Conservation (phyloP, 1,140 invertebrate genomes). For the Drosophila murphyi region DNA sequence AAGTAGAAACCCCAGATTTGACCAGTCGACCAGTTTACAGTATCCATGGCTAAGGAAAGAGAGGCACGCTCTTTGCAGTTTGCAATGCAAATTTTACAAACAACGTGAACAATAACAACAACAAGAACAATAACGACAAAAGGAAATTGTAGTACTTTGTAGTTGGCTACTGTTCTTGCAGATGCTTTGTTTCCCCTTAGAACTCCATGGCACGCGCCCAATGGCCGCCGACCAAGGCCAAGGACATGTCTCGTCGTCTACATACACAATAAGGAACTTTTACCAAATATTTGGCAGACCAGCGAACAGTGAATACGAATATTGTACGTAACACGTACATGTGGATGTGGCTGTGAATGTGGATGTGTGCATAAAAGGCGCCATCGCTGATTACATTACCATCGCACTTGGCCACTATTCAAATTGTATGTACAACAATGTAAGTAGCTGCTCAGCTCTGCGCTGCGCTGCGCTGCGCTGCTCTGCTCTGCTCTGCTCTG, state of each 20-base stretch:
- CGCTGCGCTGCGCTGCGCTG: no score
- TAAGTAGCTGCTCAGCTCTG: not conserved
- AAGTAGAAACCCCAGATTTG: slow-evolving; percentile 1
- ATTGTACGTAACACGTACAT: slow-evolving; percentile 11
- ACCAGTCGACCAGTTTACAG: not conserved
- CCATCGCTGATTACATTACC: not conserved
- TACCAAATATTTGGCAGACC: slow-evolving; percentile 54
- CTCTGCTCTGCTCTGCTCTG: no score
- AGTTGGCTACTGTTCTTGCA: slow-evolving; percentile 7
- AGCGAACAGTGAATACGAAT: slow-evolving; percentile 8
- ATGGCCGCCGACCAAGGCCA: slow-evolving; percentile 64
- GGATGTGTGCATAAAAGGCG: not conserved
- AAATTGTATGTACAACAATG: not conserved
- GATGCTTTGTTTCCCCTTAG: slow-evolving; percentile 6
- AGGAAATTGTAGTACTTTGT: slow-evolving; percentile 61
- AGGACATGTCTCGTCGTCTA: slow-evolving; percentile 54
- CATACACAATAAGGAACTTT: slow-evolving; percentile 17
- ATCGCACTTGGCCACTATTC: slow-evolving; percentile 12
- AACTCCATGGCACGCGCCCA: slow-evolving; percentile 30
- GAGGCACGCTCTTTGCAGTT: slow-evolving; percentile 43
- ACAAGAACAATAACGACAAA: slow-evolving; percentile 32
- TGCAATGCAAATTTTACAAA: slow-evolving; percentile 69
- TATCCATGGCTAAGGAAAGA: slow-evolving; percentile 2
- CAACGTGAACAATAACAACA: slow-evolving; percentile 45
- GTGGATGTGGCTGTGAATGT: not conserved